These are phyloP conservation scores for Tapirus indicus DNA, from an alignment of 2,797 vertebrate genomes.

Conservation along the genomic window DNA sequence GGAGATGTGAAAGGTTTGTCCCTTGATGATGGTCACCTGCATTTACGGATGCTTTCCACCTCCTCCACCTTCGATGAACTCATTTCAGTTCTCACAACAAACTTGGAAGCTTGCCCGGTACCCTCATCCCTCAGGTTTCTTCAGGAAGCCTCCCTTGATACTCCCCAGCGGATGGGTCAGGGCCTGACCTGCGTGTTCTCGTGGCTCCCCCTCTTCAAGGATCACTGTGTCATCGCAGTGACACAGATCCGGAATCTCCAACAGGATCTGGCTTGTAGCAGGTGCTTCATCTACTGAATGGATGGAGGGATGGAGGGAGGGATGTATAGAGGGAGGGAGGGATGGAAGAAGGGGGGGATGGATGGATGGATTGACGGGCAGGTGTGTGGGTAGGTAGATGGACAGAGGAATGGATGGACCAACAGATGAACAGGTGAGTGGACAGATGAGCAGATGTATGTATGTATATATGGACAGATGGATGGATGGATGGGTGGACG, in stretches of 20 bases:
- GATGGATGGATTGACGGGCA: fast-evolving
- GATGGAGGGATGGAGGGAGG: not conserved
- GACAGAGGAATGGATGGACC: fast-evolving
- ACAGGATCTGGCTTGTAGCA: not conserved
- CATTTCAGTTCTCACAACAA: not conserved
- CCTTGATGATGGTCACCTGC: fast-evolving
- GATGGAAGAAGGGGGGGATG: too few species aligned
- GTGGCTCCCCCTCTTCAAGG: too few species aligned
- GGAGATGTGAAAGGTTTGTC: too few species aligned
- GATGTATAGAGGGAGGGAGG: not conserved
- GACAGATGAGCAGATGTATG: too few species aligned
- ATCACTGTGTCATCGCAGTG: not conserved
- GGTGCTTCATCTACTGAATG: not conserved
- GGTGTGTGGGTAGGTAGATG: fast-evolving
- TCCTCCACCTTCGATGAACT: not conserved
- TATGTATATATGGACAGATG: too few species aligned
- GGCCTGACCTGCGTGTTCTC: not conserved
- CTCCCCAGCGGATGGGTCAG: not conserved
- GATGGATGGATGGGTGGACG: not conserved
- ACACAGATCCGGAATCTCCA: not conserved
- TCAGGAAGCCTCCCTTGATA: not conserved
- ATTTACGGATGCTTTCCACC: not conserved
- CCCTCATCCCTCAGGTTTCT: not conserved
- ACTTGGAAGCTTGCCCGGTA: not conserved
- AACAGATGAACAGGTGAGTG: not conserved